Percentiles rank a stretch among this genome's conserved stretches.
These are phyloP conservation scores for Sinonovacula constricta DNA, from an alignment of 1,140 invertebrate genomes.

Conservation along the genomic window DNA sequence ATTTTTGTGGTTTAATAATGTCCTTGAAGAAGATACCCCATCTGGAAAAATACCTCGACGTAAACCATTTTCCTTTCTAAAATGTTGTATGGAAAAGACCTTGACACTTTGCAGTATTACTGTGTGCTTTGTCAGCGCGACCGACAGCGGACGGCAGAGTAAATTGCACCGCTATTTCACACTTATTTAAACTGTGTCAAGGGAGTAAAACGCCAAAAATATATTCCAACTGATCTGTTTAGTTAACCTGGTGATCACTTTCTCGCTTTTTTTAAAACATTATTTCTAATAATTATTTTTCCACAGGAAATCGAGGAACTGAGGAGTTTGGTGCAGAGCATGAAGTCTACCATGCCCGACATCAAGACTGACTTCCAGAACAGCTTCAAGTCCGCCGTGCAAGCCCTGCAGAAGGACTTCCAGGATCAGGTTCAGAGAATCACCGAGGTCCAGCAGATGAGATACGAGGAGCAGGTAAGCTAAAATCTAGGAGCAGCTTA, in stretches of 20 bases:
- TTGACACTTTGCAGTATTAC: too few species aligned
- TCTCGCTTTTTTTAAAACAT: too few species aligned
- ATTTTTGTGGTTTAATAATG: too few species aligned
- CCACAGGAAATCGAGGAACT: constrained; percentile 53
- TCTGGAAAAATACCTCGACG: too few species aligned
- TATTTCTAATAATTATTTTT: too few species aligned
- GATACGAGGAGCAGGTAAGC: constrained; percentile 47
- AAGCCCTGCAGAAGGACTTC: constrained; percentile 47
- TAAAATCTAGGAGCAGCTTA: too few species aligned
- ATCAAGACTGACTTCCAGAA: constrained; percentile 61
- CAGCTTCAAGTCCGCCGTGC: constrained; percentile 44
- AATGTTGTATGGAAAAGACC: too few species aligned
- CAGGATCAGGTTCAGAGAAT: constrained; percentile 41
- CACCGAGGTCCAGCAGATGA: constrained; percentile 15
- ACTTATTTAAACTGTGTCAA: background rate
- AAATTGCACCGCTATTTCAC: background rate
- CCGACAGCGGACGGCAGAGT: too few species aligned
- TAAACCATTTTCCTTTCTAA: too few species aligned
- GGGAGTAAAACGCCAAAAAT: background rate
- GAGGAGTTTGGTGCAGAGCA: constrained; percentile 57
- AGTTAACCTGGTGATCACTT: too few species aligned
- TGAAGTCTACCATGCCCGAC: constrained; percentile 52
- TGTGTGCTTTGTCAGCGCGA: too few species aligned
- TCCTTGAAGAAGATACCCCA: too few species aligned
- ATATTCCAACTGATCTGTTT: background rate